phyloP scores from a whole-genome alignment of 2,797 vertebrate genomes.

The Sus cebifrons region DNA sequence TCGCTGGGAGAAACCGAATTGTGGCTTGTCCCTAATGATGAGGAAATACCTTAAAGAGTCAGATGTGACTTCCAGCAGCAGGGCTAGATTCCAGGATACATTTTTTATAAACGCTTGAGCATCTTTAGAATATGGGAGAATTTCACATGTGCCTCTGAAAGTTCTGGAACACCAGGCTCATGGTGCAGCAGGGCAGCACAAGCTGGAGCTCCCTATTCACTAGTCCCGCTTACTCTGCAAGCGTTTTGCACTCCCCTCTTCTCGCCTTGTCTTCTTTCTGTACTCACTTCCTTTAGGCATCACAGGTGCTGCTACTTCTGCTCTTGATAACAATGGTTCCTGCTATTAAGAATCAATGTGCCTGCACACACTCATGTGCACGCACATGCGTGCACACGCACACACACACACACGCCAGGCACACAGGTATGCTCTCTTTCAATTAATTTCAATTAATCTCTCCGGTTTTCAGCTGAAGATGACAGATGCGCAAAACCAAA shows the following conservation, averaged over 20 bases:
- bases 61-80: neutral
- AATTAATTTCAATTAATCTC: neutral
- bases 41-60: neutral
- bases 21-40: neutral
- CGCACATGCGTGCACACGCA: too few species aligned
- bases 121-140: neutral
- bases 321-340: neutral
- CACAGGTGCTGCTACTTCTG: neutral
- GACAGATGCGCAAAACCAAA: conserved; percentile 60
- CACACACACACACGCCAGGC: accelerated
- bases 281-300: neutral
- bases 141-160: neutral
- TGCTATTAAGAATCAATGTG: neutral
- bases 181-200: accelerated
- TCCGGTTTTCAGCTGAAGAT: conserved; percentile 7
- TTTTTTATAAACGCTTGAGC: neutral
- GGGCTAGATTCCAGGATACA: neutral
- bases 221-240: neutral
- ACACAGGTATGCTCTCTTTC: neutral
- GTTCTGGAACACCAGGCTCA: neutral
- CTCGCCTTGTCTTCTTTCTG: neutral
- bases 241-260: neutral
- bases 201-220: neutral
- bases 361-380: too few species aligned
- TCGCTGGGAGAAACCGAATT: neutral